These are phyloP conservation scores for Holacanthus passer DNA, from an alignment of 2,113 vertebrate genomes.

Conservation along the genomic window DNA sequence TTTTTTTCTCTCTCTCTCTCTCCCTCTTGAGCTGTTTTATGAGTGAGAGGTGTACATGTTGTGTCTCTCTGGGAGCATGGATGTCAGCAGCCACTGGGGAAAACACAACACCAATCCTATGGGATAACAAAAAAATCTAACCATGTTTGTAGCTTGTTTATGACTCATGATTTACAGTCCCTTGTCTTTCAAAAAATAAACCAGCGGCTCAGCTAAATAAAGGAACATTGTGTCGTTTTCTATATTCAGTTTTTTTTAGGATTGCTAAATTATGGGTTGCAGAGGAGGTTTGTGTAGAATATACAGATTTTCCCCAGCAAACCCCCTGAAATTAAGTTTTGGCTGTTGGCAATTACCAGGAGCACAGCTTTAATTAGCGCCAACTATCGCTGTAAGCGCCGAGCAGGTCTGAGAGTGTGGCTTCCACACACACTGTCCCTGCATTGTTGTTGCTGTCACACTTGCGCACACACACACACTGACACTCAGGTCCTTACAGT, in stretches of 20 bases:
- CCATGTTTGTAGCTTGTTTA: slow-evolving; percentile 38
- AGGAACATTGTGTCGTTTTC: slow-evolving; percentile 60
- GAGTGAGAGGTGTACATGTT: slow-evolving; percentile 43
- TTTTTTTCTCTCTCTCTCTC: background rate
- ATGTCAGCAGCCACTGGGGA: slow-evolving; percentile 6
- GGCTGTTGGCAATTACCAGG: slow-evolving; percentile 77
- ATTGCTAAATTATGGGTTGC: slow-evolving; percentile 72
- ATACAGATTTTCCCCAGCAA: slow-evolving; percentile 71
- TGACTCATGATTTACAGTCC: slow-evolving; percentile 54
- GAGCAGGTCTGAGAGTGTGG: slow-evolving; percentile 57
- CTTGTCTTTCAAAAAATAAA: slow-evolving; percentile 64
- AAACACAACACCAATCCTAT: slow-evolving; percentile 10
- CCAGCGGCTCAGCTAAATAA: slow-evolving; percentile 69
- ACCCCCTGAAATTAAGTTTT: slow-evolving; percentile 76
- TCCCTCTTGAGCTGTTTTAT: slow-evolving; percentile 32
- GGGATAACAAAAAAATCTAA: slow-evolving; percentile 18
- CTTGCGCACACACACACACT: slow-evolving; percentile 12
- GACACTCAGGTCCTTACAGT: background rate
- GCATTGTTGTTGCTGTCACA: slow-evolving; percentile 14
- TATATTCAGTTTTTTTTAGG: slow-evolving; percentile 67
- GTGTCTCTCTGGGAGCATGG: slow-evolving; percentile 15
- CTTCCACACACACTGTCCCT: slow-evolving; percentile 40
- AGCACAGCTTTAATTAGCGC: slow-evolving; percentile 73
- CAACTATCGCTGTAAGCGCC: slow-evolving; percentile 53
- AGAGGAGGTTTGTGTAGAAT: slow-evolving; percentile 64